These are phyloP conservation scores for Sinocyclocheilus rhinocerous DNA, from an alignment of 2,113 vertebrate genomes.

Conservation along the genomic window DNA sequence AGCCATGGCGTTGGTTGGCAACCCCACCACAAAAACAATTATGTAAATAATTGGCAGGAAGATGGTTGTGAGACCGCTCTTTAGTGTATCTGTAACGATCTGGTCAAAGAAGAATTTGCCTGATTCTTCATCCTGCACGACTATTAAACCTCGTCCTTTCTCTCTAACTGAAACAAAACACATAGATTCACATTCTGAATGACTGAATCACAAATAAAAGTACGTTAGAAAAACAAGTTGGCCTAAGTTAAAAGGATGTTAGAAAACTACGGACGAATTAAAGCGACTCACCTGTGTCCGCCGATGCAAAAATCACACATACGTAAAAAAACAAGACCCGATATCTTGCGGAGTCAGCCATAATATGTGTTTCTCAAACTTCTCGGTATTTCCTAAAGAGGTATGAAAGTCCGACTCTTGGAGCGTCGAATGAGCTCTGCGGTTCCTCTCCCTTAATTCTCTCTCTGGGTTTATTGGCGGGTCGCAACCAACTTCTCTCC, in stretches of 20 bases:
- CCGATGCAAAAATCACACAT: not conserved
- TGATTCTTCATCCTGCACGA: fast-evolving
- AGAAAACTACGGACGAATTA: not conserved
- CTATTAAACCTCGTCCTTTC: constrained; percentile 44
- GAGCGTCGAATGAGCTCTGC: not conserved
- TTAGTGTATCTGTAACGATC: constrained; percentile 68
- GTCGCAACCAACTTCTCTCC: not conserved
- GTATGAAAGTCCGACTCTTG: not conserved
- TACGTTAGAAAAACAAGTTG: too few relatives aligned
- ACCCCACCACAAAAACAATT: constrained; percentile 81
- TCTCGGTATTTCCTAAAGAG: not conserved
- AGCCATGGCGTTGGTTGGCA: constrained; percentile 88
- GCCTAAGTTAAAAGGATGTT: not conserved
- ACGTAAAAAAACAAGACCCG: not conserved
- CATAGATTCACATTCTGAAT: not conserved
- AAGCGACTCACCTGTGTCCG: not conserved
- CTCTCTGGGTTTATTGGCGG: too few relatives aligned
- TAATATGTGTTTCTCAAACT: not conserved
- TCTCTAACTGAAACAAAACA: not conserved
- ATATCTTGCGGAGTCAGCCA: not conserved
- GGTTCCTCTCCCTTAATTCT: not conserved
- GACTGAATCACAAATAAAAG: not conserved
- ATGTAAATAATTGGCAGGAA: constrained; percentile 87
- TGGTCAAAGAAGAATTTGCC: not conserved
- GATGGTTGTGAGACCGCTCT: constrained; percentile 81